These are phyloP conservation scores for Sanderia malayensis DNA, from an alignment of 30 jellyfish, hydroid and myxozoan genomes.

Conservation along the genomic window DNA sequence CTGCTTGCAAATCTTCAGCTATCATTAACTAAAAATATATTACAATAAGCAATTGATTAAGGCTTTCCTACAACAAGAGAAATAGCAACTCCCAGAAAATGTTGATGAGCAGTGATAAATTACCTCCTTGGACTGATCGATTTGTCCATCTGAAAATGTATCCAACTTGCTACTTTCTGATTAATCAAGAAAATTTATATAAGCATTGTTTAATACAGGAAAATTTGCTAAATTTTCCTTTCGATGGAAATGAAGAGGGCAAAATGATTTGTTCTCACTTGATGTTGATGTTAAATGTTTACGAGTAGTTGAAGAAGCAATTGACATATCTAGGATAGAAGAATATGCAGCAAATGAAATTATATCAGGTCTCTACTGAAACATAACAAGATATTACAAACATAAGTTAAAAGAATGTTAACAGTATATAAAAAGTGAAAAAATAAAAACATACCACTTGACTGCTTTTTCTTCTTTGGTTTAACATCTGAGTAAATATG, in stretches of 20 bases:
- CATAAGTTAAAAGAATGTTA: no score
- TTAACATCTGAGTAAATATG: constrained; percentile 79
- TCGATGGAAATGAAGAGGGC: neutral
- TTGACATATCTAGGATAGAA: neutral
- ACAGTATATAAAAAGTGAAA: no score
- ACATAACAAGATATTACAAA: no score
- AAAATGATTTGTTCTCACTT: neutral
- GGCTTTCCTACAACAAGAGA: no score
- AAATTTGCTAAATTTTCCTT: neutral
- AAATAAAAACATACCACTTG: constrained; percentile 58
- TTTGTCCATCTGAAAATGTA: neutral
- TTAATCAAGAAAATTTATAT: no score
- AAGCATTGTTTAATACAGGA: neutral
- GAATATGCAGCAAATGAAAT: no score
- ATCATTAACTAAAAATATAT: constrained; percentile 20
- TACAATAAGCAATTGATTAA: no score
- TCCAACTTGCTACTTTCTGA: neutral
- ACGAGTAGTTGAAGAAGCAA: neutral
- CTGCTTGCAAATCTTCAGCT: constrained; percentile 77
- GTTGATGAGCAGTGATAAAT: no score
- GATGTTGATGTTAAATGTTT: neutral
- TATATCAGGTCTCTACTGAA: no score
- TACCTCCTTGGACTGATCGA: no score
- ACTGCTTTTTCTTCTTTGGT: constrained; percentile 35
- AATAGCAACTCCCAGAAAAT: no score